Evolutionary conservation across 2,113 vertebrate genomes (phyloP).

Genomic region (Nipponia nippon): DNA sequence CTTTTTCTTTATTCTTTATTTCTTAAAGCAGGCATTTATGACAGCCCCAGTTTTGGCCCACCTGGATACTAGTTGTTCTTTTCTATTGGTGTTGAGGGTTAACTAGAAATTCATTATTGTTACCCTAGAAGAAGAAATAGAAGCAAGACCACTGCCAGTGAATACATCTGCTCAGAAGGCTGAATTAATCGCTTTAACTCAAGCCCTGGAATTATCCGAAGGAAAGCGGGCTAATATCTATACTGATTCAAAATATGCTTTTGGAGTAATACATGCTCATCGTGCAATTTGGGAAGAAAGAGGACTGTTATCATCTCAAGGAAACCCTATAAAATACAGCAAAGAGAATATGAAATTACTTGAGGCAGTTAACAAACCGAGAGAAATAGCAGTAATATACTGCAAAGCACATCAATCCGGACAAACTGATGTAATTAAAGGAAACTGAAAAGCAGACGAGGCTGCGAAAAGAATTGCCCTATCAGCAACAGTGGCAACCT

Average conservation of each 20-base stretch:
- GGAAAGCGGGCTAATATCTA: background rate
- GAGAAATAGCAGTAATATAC: too few relatives aligned
- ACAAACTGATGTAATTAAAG: background rate
- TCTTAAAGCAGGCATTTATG: too few relatives aligned
- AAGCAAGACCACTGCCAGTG: too few relatives aligned
- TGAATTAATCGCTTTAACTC: too few relatives aligned
- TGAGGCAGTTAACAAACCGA: background rate
- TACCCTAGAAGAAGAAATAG: too few relatives aligned
- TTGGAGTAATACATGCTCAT: background rate
- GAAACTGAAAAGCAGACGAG: background rate
- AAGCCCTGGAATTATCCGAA: background rate
- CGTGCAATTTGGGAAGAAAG: background rate
- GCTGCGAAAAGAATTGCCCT: background rate
- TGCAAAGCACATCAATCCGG: background rate
- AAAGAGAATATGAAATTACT: background rate
- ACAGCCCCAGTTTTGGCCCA: too few relatives aligned
- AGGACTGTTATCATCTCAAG: background rate
- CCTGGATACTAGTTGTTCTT: too few relatives aligned
- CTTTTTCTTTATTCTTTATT: too few relatives aligned
- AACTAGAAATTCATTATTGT: too few relatives aligned
- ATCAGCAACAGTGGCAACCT: too few relatives aligned
- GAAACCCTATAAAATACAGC: background rate
- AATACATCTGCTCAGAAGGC: background rate
- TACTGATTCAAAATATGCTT: background rate
- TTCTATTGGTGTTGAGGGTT: too few relatives aligned